phyloP scores from a whole-genome alignment of 2,888 invertebrate genomes.

The Hipparchia sbordonii region DNA sequence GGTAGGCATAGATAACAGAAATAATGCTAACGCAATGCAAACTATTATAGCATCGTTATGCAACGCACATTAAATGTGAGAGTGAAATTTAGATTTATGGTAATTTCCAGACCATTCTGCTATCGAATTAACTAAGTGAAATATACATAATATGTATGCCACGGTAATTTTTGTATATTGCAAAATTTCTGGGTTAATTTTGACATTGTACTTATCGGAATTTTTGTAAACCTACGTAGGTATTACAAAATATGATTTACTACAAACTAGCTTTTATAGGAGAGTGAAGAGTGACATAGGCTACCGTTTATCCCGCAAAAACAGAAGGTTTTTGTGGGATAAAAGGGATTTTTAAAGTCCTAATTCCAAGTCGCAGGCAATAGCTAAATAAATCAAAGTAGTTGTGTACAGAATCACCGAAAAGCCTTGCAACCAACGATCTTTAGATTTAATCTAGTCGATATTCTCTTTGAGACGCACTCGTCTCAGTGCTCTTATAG shows the following conservation, averaged over 20 bases:
- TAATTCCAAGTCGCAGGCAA: too few relatives aligned
- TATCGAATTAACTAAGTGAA: slow-evolving; percentile 30
- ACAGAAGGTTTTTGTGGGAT: too few relatives aligned
- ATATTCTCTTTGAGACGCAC: slow-evolving; percentile 17
- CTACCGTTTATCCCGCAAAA: too few relatives aligned
- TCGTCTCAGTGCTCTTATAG: slow-evolving; percentile 21
- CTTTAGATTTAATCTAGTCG: neutral
- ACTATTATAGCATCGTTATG: slow-evolving; percentile 26
- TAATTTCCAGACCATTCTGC: slow-evolving; percentile 23
- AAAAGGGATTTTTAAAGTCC: too few relatives aligned
- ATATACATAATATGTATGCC: slow-evolving; percentile 6
- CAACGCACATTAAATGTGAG: slow-evolving; percentile 16
- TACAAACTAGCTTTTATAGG: too few relatives aligned
- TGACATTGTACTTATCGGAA: neutral
- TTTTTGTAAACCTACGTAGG: neutral
- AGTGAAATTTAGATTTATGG: slow-evolving; percentile 33
- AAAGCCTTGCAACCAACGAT: neutral
- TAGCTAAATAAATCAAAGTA: too few relatives aligned
- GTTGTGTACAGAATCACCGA: neutral
- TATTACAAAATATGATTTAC: too few relatives aligned
- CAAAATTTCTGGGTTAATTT: neutral
- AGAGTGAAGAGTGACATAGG: too few relatives aligned
- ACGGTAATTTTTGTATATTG: slow-evolving; percentile 1
- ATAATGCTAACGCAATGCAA: slow-evolving; percentile 17
- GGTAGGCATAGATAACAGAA: neutral